Evolutionary conservation across 2,888 invertebrate genomes (phyloP).

Genomic region (Meteorus cinctellus): DNA sequence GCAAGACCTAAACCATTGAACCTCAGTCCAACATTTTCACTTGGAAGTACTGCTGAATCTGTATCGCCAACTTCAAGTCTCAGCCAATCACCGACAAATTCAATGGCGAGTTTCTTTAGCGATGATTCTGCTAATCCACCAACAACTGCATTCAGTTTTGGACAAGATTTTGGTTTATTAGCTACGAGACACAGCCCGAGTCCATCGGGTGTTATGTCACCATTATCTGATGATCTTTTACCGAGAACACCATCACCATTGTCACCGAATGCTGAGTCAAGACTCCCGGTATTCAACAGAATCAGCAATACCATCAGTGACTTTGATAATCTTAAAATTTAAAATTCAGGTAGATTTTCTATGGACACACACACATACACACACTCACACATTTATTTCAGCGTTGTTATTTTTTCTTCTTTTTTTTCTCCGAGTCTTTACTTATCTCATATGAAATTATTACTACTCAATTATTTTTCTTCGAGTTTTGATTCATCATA

Average conservation of each 20-base stretch:
- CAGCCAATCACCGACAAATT: slow-evolving; percentile 79
- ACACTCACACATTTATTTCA: slow-evolving; percentile 30
- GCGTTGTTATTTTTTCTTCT: slow-evolving; percentile 45
- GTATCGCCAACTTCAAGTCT: slow-evolving; percentile 79
- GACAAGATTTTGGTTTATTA: slow-evolving; percentile 68
- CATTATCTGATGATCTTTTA: slow-evolving; percentile 54
- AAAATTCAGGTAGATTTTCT: slow-evolving; percentile 43
- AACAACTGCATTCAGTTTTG: slow-evolving; percentile 66
- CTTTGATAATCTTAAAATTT: slow-evolving; percentile 68
- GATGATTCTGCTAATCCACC: slow-evolving; percentile 73
- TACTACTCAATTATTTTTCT: slow-evolving; percentile 21
- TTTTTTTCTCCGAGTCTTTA: slow-evolving; percentile 38
- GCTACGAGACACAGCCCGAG: slow-evolving; percentile 75
- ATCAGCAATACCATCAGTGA: slow-evolving; percentile 76
- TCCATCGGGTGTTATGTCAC: slow-evolving; percentile 46
- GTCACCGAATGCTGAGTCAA: slow-evolving; percentile 76
- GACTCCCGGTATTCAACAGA: slow-evolving; percentile 88
- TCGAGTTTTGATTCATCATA: slow-evolving; percentile 25
- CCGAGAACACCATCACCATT: slow-evolving; percentile 65
- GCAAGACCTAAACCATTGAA: slow-evolving; percentile 70
- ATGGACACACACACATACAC: not conserved
- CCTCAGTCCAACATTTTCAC: slow-evolving; percentile 71
- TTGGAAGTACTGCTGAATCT: slow-evolving; percentile 76
- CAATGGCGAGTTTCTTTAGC: slow-evolving; percentile 78
- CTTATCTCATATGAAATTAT: not conserved